These are phyloP conservation scores for Ochropacha duplaris DNA, from an alignment of 2,888 invertebrate species.

Conservation along the genomic window DNA sequence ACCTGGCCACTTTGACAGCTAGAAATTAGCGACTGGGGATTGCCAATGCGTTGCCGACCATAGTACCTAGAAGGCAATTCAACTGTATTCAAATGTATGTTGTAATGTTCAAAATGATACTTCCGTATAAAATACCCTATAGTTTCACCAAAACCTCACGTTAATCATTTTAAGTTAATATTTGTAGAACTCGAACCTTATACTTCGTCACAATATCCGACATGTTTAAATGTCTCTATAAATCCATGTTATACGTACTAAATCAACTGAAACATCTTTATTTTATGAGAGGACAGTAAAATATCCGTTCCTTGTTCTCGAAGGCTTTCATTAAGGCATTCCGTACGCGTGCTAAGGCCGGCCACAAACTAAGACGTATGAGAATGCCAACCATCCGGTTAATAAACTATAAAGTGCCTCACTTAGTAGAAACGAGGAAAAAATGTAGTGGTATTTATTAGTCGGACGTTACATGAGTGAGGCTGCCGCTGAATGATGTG, in stretches of 20 bases:
- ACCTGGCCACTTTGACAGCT: too few species aligned
- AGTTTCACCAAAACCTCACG: too few species aligned
- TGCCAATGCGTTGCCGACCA: too few species aligned
- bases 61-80: too few species aligned
- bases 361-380: background rate
- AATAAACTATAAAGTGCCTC: slow-evolving; percentile 23
- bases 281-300: slow-evolving; percentile 1
- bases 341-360: slow-evolving; percentile 16
- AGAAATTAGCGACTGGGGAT: too few species aligned
- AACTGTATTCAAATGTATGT: too few species aligned
- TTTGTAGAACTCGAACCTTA: too few species aligned
- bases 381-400: slow-evolving; percentile 20
- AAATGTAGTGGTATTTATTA: background rate
- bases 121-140: too few species aligned
- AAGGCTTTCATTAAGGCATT: slow-evolving; percentile 36
- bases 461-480: background rate
- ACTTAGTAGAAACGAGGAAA: background rate
- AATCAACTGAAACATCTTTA: background rate
- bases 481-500: background rate
- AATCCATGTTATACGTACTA: background rate
- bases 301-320: slow-evolving; percentile 11
- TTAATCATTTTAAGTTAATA: too few species aligned
- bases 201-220: too few species aligned
- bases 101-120: too few species aligned
- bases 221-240: too few species aligned